Evolutionary conservation across 2,888 invertebrate species (phyloP), one percentile per base, ranked within the genome.

Genomic region (Acutogordius australiensis): DNA sequence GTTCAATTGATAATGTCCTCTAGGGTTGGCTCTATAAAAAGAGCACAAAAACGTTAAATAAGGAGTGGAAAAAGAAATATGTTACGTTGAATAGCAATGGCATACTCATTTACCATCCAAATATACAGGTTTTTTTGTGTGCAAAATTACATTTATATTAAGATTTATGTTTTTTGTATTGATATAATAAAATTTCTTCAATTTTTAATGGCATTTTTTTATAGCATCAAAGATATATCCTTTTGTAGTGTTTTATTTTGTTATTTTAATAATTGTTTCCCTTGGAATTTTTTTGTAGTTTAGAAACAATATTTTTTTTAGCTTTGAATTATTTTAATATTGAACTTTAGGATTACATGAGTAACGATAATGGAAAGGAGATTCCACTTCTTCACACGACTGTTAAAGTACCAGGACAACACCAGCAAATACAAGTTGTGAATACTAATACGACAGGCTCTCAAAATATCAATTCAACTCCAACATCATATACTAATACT

Each of bases 31-130:
- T 97, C 65, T 88, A 91, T 70, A 97, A 97, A 74, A 80, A 85
- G 66, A 87, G 87, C 66, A 70, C 68, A 64, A 76, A 76, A 65
- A 82, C 87, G 0, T 72, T 91, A 64, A 91, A 90, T 70, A 87
- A 87, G 70, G 88, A 97, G 69, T 91, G 94, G 88, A 97, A 97
- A 76, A 97, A 97, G 76, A 97, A 97, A 70, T 97, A 91, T 71
- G 91, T 91, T 21, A 87, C 90, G 0, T 74, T 97, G 27, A 81
- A 86, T 67, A 86, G 87, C 72, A 88, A 94, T 71, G 94, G 91
- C 0, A 76, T 84, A 64, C 75, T 94, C 64, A 87, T 87, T 2
- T 97, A 97, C 73, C 88, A 94, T 74, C 84, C 88, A 0, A 91
- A 85, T 71, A 76, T 94, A 66, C 88, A 91, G 73, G 88, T 85